phyloP scores from a whole-genome alignment of 92 coral and sea anemone genomes.

The Epizoanthus fatuus region DNA sequence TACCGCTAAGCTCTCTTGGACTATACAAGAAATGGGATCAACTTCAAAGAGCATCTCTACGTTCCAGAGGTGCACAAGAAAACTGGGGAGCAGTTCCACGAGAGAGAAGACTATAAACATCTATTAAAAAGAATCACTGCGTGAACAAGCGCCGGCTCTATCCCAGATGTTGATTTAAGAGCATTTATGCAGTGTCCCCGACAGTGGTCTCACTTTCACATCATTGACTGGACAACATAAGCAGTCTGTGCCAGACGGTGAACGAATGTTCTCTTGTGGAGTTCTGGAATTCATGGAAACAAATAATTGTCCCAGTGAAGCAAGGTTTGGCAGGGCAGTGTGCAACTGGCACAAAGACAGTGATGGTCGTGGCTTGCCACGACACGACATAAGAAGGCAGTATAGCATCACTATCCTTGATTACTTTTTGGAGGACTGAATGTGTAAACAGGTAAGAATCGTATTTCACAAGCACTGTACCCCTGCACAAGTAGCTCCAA shows the following conservation, averaged over 20 bases:
- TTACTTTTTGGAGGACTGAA: constrained; percentile 8
- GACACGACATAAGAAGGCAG: background rate
- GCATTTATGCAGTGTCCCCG: no score
- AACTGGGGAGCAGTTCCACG: constrained; percentile 53
- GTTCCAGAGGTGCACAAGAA: constrained; percentile 58
- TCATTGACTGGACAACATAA: constrained; percentile 60
- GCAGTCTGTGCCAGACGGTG: constrained; percentile 65
- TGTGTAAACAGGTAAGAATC: background rate
- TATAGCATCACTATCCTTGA: constrained; percentile 7
- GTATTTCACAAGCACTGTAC: background rate
- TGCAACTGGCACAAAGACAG: constrained; percentile 51
- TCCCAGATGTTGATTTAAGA: constrained; percentile 55
- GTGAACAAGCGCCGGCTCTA: constrained; percentile 45
- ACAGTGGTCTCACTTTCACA: constrained; percentile 48
- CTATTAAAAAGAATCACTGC: constrained; percentile 64
- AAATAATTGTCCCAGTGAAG: background rate
- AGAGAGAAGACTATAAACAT: constrained; percentile 80
- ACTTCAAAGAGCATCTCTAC: constrained; percentile 73
- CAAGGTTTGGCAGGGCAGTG: constrained; percentile 27
- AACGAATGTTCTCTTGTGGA: constrained; percentile 40
- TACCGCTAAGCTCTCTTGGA: constrained; percentile 42
- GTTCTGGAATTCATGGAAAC: background rate
- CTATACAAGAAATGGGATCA: constrained; percentile 46
- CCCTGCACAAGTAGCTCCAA: no score
- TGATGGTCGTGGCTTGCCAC: background rate